Evolutionary conservation across 37 sponge, comb jelly and placozoan species (phyloP).

Genomic region (Hexactinellida sp.): DNA sequence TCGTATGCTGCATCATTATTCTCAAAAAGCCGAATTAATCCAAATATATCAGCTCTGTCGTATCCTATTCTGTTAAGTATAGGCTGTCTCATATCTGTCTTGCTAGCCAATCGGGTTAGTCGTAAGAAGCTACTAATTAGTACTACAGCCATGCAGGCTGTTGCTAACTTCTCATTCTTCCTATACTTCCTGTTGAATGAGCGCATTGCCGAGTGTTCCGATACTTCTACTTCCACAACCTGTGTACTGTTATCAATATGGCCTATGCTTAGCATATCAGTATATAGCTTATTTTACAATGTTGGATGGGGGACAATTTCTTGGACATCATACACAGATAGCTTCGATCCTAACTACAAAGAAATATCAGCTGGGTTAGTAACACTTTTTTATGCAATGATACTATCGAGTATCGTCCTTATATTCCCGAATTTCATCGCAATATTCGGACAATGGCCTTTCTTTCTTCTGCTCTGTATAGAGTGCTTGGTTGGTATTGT

Average conservation of each 20-base stretch:
- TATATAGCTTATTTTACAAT: background rate
- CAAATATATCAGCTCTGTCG: background rate
- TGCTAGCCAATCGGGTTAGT: background rate
- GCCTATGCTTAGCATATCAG: background rate
- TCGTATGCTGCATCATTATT: background rate
- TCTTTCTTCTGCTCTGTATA: background rate
- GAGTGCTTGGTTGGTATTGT: background rate
- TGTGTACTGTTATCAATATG: background rate
- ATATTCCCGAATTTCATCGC: background rate
- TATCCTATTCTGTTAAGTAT: background rate
- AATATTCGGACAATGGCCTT: background rate
- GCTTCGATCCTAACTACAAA: background rate
- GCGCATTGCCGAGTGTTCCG: background rate
- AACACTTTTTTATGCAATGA: background rate
- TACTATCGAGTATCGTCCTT: background rate
- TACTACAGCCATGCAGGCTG: background rate
- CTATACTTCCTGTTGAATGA: background rate
- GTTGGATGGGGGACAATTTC: background rate
- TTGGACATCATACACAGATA: background rate
- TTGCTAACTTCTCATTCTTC: background rate
- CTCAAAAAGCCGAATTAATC: background rate
- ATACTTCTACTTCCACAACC: background rate
- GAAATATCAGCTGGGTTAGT: background rate
- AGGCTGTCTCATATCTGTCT: background rate
- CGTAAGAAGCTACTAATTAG: background rate